phyloP scores from a whole-genome alignment of 2,797 vertebrate species.

The Discoglossus pictus region DNA sequence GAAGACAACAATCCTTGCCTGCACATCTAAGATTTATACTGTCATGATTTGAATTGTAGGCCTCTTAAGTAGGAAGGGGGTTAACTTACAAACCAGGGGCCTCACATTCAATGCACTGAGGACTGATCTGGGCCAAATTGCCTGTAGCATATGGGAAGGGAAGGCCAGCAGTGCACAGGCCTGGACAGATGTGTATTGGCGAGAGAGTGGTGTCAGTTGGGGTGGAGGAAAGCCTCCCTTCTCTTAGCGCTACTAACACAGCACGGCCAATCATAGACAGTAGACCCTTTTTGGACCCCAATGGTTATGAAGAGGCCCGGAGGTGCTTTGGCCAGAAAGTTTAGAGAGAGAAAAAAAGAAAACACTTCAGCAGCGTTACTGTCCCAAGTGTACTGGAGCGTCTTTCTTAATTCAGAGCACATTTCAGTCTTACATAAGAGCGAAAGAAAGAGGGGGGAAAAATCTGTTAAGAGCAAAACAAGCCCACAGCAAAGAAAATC shows the following conservation, averaged over 20 bases:
- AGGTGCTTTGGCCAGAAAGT: slow-evolving; percentile 57
- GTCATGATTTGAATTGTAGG: no score
- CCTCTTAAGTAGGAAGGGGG: slow-evolving; percentile 27
- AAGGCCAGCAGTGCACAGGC: slow-evolving; percentile 59
- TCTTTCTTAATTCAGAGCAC: slow-evolving; percentile 66
- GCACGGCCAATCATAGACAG: slow-evolving; percentile 58
- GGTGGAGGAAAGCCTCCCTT: slow-evolving; percentile 38
- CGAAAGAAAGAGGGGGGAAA: not conserved
- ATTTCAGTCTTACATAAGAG: slow-evolving; percentile 59
- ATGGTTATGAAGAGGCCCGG: slow-evolving; percentile 60
- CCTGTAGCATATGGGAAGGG: slow-evolving; percentile 61
- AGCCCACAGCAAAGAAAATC: slow-evolving; percentile 11
- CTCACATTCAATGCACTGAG: slow-evolving; percentile 60
- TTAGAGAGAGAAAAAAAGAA: slow-evolving; percentile 58
- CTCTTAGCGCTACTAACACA: slow-evolving; percentile 16
- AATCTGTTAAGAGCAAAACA: slow-evolving; percentile 21
- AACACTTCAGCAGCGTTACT: slow-evolving; percentile 58
- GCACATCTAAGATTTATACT: no score
- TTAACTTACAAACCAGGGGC: slow-evolving; percentile 57
- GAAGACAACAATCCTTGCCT: no score
- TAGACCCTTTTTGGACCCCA: slow-evolving; percentile 64
- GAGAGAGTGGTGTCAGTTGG: slow-evolving; percentile 58
- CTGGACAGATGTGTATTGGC: slow-evolving; percentile 64
- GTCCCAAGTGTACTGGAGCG: slow-evolving; percentile 60
- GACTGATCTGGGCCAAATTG: slow-evolving; percentile 60